Evolutionary conservation across 2,888 invertebrate genomes (phyloP), one percentile per base, ranked within the genome.

Genomic region (Patella ulyssiponensis): DNA sequence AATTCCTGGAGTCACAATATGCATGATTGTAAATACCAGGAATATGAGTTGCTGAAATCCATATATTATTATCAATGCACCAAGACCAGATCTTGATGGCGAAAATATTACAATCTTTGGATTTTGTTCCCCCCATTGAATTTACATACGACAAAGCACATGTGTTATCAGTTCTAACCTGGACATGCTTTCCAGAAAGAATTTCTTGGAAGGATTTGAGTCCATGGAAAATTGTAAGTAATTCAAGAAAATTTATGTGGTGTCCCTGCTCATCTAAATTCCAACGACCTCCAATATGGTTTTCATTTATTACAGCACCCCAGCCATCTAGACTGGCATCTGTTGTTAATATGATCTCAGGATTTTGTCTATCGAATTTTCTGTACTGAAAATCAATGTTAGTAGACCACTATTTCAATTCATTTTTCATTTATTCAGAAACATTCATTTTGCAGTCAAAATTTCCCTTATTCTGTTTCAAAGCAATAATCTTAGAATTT

Each of bases 201-300:
- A 72, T 23, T 17, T 73, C 23, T 27, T 64, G 7, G 44, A 70
- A 27, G n/a, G 64, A 14, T 23, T 44, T 77, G 7, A 79, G 23
- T 23, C 53, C 72, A 9, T 64, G 51, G 11, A 72, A 73, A 54
- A 71, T 69, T 3, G 72, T 73, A 17, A 44, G n/a, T 14, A 80
- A 20, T 73, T 77, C 76, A 44, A 77, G 51, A 27, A 69, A 33
- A 51, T 78, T 75, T 33, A 87, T 84, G 33, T 94, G 92, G 20
- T 20, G 2, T 17, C n/a, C 2, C 64, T 64, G 64, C 20, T 64
- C 64, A n/a, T 64, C 64, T 20, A 64, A 15, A 20, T 64, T 15
- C 64, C 64, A 64, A 9, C 64, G 58, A 11, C 58, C 58, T n/a
- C n/a, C 58, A 58, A n/a, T 58, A 20, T 58, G 58, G n/a, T 58